Conservation (phyloP, 1,140 invertebrate genomes). For the Sinonovacula constricta region DNA sequence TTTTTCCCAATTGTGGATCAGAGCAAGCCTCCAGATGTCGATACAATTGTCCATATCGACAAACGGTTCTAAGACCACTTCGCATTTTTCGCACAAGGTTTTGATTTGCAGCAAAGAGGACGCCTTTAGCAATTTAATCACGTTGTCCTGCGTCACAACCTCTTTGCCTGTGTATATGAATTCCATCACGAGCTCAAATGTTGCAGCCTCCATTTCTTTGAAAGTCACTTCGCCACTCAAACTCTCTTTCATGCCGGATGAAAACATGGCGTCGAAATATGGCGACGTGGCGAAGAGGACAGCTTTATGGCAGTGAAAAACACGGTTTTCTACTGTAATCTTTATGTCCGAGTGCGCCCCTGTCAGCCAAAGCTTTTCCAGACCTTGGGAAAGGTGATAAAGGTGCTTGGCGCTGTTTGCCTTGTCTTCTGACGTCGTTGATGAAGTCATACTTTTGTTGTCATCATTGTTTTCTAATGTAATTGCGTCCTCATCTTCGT, state of each 20-base stretch:
- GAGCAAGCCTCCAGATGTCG: constrained; percentile 65
- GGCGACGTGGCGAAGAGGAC: constrained; percentile 65
- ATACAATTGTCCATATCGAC: constrained; percentile 67
- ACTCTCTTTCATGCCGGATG: constrained; percentile 72
- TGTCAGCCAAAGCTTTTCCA: constrained; percentile 45
- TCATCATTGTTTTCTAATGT: too few species aligned
- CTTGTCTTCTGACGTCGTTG: constrained; percentile 14
- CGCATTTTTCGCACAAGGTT: constrained; percentile 66
- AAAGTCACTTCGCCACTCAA: constrained; percentile 69
- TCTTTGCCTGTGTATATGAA: constrained; percentile 70
- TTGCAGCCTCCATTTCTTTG: constrained; percentile 66
- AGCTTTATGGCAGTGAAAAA: constrained; percentile 62
- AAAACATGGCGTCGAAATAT: constrained; percentile 71
- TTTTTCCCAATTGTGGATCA: constrained; percentile 63
- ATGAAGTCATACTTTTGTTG: constrained; percentile 1
- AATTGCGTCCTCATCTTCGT: constrained; percentile 24
- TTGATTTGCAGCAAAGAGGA: constrained; percentile 69
- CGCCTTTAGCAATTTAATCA: constrained; percentile 66
- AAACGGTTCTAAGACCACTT: constrained; percentile 65
- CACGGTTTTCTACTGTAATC: constrained; percentile 52
- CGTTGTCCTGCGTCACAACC: constrained; percentile 64
- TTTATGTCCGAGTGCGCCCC: constrained; percentile 60
- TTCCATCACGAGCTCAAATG: constrained; percentile 66
- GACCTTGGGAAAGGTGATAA: constrained; percentile 35
- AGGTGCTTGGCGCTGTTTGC: constrained; percentile 1